Conservation (phyloP, 2,113 vertebrate species). For the Nematolebias whitei region DNA sequence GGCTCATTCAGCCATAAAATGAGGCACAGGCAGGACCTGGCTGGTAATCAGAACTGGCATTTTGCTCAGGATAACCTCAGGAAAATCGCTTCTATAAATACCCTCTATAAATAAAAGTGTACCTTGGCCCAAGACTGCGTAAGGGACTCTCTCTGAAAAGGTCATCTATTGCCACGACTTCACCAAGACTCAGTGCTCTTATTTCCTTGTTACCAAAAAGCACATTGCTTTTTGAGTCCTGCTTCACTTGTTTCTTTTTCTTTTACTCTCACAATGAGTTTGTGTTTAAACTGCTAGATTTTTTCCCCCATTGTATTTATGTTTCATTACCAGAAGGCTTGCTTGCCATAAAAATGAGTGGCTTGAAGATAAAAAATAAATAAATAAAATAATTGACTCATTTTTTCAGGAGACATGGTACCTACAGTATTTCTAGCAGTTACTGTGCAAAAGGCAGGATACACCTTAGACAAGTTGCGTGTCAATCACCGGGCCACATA, state of each 20-base stretch:
- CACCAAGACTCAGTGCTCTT: slow-evolving; percentile 36
- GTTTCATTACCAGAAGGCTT: slow-evolving; percentile 29
- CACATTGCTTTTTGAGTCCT: slow-evolving; percentile 23
- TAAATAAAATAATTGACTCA: too few species aligned
- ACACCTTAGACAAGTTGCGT: too few species aligned
- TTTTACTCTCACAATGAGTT: slow-evolving; percentile 41
- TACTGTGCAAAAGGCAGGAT: too few species aligned
- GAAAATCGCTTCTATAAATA: slow-evolving; percentile 86
- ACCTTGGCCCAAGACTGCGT: slow-evolving; percentile 73
- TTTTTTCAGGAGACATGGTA: too few species aligned
- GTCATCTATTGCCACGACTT: slow-evolving; percentile 73
- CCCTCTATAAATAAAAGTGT: slow-evolving; percentile 83
- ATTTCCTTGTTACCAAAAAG: slow-evolving; percentile 29
- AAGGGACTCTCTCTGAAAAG: slow-evolving; percentile 76
- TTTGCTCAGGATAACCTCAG: slow-evolving; percentile 81
- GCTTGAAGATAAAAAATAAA: too few species aligned
- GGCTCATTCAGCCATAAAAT: slow-evolving; percentile 83
- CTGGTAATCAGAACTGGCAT: slow-evolving; percentile 85
- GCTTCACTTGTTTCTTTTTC: slow-evolving; percentile 9
- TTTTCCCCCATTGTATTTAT: slow-evolving; percentile 46
- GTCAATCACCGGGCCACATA: too few species aligned
- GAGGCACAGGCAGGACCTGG: slow-evolving; percentile 77
- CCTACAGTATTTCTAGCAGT: too few species aligned
- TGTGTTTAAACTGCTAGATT: slow-evolving; percentile 43
- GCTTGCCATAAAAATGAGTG: neutral